Evolutionary conservation across 2,888 invertebrate species (phyloP), one percentile per base, ranked within the genome.

Genomic region (Prostheceraeus crozeri): DNA sequence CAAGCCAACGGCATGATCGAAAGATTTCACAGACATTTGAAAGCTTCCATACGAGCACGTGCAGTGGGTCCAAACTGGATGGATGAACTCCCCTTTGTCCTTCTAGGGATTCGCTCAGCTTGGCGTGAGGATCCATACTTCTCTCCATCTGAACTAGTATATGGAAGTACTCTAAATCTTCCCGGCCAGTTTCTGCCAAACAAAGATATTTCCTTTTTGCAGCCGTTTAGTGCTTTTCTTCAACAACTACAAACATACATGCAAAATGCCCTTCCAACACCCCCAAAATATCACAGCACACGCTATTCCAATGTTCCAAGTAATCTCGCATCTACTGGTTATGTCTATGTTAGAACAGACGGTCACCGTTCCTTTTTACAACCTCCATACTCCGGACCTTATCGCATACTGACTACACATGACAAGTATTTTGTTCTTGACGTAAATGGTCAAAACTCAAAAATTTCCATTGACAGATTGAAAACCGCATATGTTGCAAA

Each of bases 1-100:
- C 66, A 69, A 40, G 64, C 72, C 0, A 77, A 78, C 56, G 76
- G 75, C 1, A 67, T 76, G 55, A 68, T 77, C 2, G 75, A 78
- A 62, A 64, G 75, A 3, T 70, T 72, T 58, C 77, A 78, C 63
- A 65, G 77, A 1, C 68, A 70, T 4, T 62, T 77, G 56, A 77
- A 75, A 66, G 67, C 74, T 1, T 71, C 77, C 0, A 61, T 75
- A 19, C 69, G 57, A 57, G 56, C 64, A 3, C 57, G 27, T n/a
- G 25, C 55, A 21, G 33, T 21, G 11, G 35, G 64, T 33, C 40
- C n/a, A 40, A 19, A 14, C n/a, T 74, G 73, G 71, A 35, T 63
- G 1, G 63, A 65, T 3, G 59, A 62, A 2, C 66, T 77, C 16
- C 73, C 73, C 0, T 65, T 2, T 67, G 68, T 57, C 66, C 69